Conservation (phyloP, 2,797 vertebrate species). For the Podargus strigoides region DNA sequence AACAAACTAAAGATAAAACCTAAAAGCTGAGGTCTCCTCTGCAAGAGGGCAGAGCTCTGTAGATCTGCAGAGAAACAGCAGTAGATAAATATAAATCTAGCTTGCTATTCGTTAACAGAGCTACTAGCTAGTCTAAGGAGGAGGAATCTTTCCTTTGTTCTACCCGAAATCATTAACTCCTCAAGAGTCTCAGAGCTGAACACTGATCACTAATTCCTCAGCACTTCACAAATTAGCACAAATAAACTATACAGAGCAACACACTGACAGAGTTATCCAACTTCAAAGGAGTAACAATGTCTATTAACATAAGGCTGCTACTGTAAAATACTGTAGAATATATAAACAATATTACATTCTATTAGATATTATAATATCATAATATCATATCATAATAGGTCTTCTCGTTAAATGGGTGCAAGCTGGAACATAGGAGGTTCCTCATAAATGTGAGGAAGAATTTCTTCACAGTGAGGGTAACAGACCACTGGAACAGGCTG, state of each 20-base stretch:
- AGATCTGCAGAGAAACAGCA: neutral
- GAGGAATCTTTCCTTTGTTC: neutral
- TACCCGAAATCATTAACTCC: neutral
- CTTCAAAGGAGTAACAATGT: neutral
- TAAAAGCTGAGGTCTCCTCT: neutral
- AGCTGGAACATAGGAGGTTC: too few species aligned
- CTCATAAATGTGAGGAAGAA: too few species aligned
- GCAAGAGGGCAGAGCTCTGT: neutral
- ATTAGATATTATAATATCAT: neutral
- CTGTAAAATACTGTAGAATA: neutral
- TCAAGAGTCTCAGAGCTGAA: neutral
- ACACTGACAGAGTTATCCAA: neutral
- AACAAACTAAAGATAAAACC: neutral
- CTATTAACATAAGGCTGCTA: neutral
- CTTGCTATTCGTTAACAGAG: neutral
- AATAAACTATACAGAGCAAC: neutral
- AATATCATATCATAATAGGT: neutral
- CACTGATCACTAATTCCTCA: neutral
- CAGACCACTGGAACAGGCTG: too few species aligned
- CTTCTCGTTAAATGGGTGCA: too few species aligned
- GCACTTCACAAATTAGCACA: neutral
- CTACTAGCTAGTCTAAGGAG: neutral
- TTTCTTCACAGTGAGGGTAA: too few species aligned
- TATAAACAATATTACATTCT: neutral
- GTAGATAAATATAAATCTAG: neutral